Conservation (phyloP, 2,113 vertebrate species). For the Heterochromis multidens region DNA sequence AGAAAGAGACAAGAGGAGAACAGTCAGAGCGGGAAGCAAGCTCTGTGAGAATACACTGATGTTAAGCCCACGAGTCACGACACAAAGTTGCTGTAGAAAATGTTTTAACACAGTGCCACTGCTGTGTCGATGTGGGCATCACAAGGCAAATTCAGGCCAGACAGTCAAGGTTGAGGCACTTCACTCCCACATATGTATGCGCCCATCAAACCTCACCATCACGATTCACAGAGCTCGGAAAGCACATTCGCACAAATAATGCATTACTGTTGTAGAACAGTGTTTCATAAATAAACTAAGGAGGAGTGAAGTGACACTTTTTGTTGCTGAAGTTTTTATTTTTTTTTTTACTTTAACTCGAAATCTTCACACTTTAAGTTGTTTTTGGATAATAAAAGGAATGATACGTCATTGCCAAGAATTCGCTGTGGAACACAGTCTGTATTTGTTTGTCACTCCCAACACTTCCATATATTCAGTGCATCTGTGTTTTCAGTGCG, state of each 20-base stretch:
- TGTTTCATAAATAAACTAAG: not conserved
- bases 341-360: not conserved
- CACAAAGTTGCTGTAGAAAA: slow-evolving; percentile 8
- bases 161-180: slow-evolving; percentile 47
- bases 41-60: not conserved
- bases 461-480: not conserved
- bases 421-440: not conserved
- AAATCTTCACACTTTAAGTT: not conserved
- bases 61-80: slow-evolving; percentile 55
- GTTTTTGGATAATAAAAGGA: not conserved
- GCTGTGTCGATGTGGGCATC: slow-evolving; percentile 31
- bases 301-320: not conserved
- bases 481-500: not conserved
- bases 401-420: not conserved
- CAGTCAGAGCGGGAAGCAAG: slow-evolving; percentile 29
- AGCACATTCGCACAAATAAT: not conserved
- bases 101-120: slow-evolving; percentile 9
- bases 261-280: not conserved
- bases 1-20: slow-evolving; percentile 1
- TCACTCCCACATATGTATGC: slow-evolving; percentile 43
- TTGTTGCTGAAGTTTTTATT: not conserved
- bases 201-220: slow-evolving; percentile 16
- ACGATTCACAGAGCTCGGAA: slow-evolving; percentile 22
- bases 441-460: not conserved
- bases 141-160: slow-evolving; percentile 24